Evolutionary conservation across 2,888 invertebrate species (phyloP), one percentile per base, ranked within the genome.

Genomic region (Parnassius mnemosyne): DNA sequence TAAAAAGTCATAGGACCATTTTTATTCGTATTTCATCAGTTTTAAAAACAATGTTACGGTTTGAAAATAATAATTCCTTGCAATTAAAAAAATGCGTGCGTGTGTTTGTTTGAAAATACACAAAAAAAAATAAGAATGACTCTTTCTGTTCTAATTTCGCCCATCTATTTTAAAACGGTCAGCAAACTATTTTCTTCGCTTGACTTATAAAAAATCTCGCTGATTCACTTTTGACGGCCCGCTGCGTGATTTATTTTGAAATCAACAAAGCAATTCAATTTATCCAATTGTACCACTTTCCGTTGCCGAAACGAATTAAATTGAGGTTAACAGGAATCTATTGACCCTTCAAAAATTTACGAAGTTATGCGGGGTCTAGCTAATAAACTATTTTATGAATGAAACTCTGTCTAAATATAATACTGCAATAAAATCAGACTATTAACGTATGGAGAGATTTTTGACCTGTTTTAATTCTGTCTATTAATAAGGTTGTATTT

Each of bases 311-410:
- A 74, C 69, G 69, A 71, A 66, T 70, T 74, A 77, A 68, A 82
- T 80, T 75, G 74, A 76, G 82, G 83, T 83, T 81, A 84, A 83
- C 65, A 65, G 67, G 75, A 79, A 80, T 79, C 75, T 76, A 79
- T 85, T 87, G 80, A 85, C 81, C 80, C 63, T 10, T 64, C 13
- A 56, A 61, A 56, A 61, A 10, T 44, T 53, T 68, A 66, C 65
- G 60, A 66, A 65, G 69, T 68, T 65, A 75, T 74, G 73, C 49
- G 72, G 75, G 76, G 73, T 44, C 13, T 20, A 54, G 41, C 41
- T 51, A 55, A 44, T 41, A 20, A 41, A 57, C 34, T 63, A 58
- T 34, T 50, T 44, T 49, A 44, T 34, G 16, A 60, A 60, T 46
- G 3, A 53, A 10, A 53, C 59, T 61, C 34, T 34, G 34, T 7